Evolutionary conservation across 2,113 vertebrate genomes (phyloP).

Genomic region (Calyptomena viridis): DNA sequence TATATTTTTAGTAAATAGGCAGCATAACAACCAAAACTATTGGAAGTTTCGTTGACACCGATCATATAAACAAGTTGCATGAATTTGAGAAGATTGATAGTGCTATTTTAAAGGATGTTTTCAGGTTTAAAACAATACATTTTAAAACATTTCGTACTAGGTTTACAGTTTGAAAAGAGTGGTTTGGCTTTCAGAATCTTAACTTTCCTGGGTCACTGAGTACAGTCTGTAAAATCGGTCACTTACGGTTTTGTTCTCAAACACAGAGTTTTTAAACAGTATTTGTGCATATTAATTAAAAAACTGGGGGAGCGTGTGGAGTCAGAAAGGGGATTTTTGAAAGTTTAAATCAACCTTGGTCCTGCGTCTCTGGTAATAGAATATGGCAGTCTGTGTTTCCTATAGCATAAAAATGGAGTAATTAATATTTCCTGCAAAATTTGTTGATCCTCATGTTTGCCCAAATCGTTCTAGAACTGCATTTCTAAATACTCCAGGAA

Average conservation of each 20-base stretch:
- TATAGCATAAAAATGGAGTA: background rate
- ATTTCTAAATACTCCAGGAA: background rate
- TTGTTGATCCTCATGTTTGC: background rate
- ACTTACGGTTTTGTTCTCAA: background rate
- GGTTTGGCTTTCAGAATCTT: background rate
- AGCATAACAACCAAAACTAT: background rate
- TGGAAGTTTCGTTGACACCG: background rate
- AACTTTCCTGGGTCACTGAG: background rate
- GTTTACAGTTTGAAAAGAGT: background rate
- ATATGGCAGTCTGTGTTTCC: rapidly evolving
- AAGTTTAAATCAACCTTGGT: background rate
- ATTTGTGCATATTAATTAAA: background rate
- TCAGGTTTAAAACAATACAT: background rate
- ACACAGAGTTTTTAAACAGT: background rate
- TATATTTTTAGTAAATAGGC: background rate
- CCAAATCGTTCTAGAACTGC: background rate
- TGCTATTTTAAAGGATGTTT: background rate
- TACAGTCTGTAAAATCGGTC: background rate
- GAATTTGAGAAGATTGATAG: background rate
- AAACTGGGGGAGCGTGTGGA: background rate
- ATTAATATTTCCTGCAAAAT: background rate
- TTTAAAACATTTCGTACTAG: background rate
- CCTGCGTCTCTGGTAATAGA: background rate
- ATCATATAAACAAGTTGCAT: background rate
- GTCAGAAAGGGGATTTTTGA: background rate